A percentile compares a stretch with the other conserved stretches of the same genome.
Conservation (phyloP, 2,888 invertebrate genomes). For the Hypsopygia costalis region DNA sequence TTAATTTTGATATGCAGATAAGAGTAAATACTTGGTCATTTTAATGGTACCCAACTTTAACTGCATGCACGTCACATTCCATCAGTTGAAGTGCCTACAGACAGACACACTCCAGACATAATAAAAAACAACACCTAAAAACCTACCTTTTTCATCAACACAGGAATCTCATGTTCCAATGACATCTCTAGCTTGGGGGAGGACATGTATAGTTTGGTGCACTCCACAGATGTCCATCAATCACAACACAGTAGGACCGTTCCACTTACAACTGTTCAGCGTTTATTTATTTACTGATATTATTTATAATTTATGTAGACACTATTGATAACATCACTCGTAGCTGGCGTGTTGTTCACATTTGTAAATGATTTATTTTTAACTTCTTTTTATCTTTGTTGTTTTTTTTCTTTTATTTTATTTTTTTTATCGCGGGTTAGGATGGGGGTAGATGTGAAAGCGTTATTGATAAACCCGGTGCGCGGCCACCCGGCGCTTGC, state of each 20-base stretch:
- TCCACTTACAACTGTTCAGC: slow-evolving; percentile 39
- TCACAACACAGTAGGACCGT: slow-evolving; percentile 35
- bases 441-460: slow-evolving; percentile 38
- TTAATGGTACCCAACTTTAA: too few relatives aligned
- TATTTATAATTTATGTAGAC: slow-evolving; percentile 43
- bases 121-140: too few relatives aligned
- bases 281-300: slow-evolving; percentile 43
- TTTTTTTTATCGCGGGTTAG: slow-evolving; percentile 22
- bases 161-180: slow-evolving; percentile 66
- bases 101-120: too few relatives aligned
- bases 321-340: slow-evolving; percentile 57
- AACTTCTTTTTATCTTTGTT: slow-evolving; percentile 18
- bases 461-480: slow-evolving; percentile 24
- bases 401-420: slow-evolving; percentile 18
- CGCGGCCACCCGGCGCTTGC: slow-evolving; percentile 58
- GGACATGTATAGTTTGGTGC: slow-evolving; percentile 43
- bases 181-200: slow-evolving; percentile 66
- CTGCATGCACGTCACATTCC: too few relatives aligned
- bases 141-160: slow-evolving; percentile 70
- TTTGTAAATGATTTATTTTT: slow-evolving; percentile 14
- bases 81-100: too few relatives aligned
- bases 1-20: too few relatives aligned
- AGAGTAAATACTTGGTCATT: too few relatives aligned
- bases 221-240: slow-evolving; percentile 45
- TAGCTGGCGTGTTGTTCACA: slow-evolving; percentile 29